Conservation (phyloP, 2,888 invertebrate species). For the Octodonta nipae region DNA sequence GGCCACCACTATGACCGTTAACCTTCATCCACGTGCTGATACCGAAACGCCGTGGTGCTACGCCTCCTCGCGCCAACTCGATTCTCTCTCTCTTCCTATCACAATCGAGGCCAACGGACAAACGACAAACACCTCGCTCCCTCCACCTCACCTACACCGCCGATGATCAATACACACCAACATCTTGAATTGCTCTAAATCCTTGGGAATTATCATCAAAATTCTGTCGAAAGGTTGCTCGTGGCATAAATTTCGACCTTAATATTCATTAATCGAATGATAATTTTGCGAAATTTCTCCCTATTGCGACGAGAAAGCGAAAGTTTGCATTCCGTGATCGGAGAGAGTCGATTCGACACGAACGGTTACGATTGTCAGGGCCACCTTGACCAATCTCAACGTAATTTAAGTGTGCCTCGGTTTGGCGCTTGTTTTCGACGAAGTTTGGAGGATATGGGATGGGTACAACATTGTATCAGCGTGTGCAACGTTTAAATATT, state of each 20-base stretch:
- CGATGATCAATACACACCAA: constrained; percentile 4
- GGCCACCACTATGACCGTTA: constrained; percentile 13
- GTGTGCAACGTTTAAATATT: no score
- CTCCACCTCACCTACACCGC: constrained; percentile 9
- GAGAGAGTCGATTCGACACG: constrained; percentile 17
- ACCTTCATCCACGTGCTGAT: constrained; percentile 26
- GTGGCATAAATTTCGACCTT: no score
- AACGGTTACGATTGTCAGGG: constrained; percentile 20
- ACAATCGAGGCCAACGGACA: constrained; percentile 26
- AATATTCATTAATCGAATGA: no score
- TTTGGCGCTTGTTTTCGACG: constrained; percentile 9
- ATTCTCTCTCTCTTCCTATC: no score
- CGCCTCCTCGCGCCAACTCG: constrained; percentile 30
- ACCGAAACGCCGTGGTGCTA: constrained; percentile 23
- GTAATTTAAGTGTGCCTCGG: constrained; percentile 24
- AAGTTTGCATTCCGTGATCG: constrained; percentile 20
- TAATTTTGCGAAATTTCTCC: constrained; percentile 5
- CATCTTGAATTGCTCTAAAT: constrained; percentile 5
- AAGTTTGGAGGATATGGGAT: constrained; percentile 1
- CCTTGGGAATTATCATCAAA: constrained; percentile 9
- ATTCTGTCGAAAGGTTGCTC: no score
- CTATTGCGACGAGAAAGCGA: constrained; percentile 23
- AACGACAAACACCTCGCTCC: constrained; percentile 8
- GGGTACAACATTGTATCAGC: no score
- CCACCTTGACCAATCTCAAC: constrained; percentile 37